phyloP scores from a whole-genome alignment of 2,888 invertebrate genomes.

The Cephalotes varians region DNA sequence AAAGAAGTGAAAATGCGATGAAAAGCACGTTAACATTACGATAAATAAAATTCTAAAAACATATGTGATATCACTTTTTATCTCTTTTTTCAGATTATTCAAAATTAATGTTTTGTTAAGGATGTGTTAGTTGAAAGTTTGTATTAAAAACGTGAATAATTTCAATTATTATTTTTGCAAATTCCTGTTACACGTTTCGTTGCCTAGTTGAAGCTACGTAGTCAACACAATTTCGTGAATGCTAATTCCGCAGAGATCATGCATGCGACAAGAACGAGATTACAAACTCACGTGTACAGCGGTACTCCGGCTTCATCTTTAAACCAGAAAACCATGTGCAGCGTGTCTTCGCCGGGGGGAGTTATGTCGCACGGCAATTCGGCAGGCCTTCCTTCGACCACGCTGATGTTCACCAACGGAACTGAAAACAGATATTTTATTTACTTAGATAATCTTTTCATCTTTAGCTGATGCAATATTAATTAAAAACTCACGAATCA shows the following conservation, averaged over 20 bases:
- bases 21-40: no score
- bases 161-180: neutral
- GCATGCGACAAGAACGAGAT: slow-evolving; percentile 9
- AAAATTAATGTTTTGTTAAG: neutral
- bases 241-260: slow-evolving; percentile 15
- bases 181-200: neutral
- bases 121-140: neutral
- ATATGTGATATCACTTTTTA: neutral
- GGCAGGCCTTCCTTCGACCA: slow-evolving; percentile 95
- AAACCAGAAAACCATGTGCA: slow-evolving; percentile 97
- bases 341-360: slow-evolving; percentile 93
- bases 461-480: neutral
- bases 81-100: neutral
- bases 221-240: slow-evolving; percentile 16
- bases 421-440: slow-evolving; percentile 85
- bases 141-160: neutral
- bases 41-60: neutral
- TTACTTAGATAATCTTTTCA: neutral
- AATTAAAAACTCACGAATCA: neutral
- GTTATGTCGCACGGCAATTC: slow-evolving; percentile 95
- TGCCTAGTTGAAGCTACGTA: neutral
- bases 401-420: slow-evolving; percentile 93
- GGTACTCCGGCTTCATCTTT: slow-evolving; percentile 95
- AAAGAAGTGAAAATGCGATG: neutral
- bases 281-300: slow-evolving; percentile 91